Conservation (phyloP, 2,113 vertebrate species). For the Octodon degus region DNA sequence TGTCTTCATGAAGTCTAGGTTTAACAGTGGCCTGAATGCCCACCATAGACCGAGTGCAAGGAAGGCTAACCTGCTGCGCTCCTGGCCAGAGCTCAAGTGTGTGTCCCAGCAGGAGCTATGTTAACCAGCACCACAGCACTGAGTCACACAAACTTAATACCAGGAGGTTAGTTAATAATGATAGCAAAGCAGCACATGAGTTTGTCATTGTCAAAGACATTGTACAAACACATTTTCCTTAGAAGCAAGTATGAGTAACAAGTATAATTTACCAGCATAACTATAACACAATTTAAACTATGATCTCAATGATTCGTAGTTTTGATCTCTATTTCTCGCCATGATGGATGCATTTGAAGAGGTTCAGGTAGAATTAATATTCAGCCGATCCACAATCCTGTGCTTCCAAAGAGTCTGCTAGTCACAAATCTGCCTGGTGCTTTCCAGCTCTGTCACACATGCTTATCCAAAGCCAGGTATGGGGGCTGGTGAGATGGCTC, state of each 20-base stretch:
- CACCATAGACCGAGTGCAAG: rapidly evolving
- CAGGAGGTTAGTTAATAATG: neutral
- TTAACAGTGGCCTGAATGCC: neutral
- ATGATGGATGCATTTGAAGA: neutral
- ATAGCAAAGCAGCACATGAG: neutral
- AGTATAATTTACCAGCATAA: rapidly evolving
- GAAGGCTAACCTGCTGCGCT: neutral
- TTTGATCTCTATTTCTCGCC: neutral
- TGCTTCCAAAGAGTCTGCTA: neutral
- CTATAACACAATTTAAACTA: neutral
- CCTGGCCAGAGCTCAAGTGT: neutral
- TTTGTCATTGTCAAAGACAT: conserved; percentile 3
- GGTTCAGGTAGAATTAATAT: neutral
- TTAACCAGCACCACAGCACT: rapidly evolving
- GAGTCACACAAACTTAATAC: rapidly evolving
- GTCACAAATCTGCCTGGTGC: neutral
- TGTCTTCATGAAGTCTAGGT: rapidly evolving
- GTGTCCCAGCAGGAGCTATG: conserved; percentile 21
- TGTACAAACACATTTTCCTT: neutral
- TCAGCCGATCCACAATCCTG: neutral
- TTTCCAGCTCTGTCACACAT: neutral
- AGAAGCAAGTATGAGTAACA: neutral
- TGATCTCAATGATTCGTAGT: neutral
- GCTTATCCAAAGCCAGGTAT: neutral
- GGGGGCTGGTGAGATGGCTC: no score